These are phyloP conservation scores for Caenorhabditis brenneri DNA, from an alignment of 1,140 invertebrate genomes.

Conservation along the genomic window DNA sequence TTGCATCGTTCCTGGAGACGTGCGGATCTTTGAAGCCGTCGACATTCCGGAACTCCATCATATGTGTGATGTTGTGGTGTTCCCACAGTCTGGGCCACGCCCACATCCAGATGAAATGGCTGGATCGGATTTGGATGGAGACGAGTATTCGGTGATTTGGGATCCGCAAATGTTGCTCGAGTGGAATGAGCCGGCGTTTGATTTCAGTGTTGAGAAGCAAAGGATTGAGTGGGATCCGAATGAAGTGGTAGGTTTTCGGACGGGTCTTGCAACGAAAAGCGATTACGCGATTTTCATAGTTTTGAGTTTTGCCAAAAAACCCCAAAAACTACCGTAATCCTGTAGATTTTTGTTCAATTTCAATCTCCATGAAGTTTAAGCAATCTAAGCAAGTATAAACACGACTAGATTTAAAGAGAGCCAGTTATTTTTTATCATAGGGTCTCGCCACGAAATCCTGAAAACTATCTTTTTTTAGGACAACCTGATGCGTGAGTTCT, in stretches of 20 bases:
- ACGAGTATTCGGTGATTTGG: slow-evolving; percentile 71
- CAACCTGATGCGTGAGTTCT: slow-evolving; percentile 57
- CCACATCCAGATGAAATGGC: slow-evolving; percentile 72
- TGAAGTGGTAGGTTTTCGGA: not conserved
- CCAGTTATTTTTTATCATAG: no score
- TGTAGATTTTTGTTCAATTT: no score
- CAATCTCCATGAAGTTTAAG: no score
- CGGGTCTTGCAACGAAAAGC: not conserved
- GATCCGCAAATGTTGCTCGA: slow-evolving; percentile 61
- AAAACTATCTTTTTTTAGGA: no score
- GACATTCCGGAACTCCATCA: slow-evolving; percentile 68
- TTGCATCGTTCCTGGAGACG: slow-evolving; percentile 70
- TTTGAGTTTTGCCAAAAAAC: no score
- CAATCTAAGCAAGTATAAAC: no score
- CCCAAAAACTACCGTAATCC: no score
- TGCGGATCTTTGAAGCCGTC: slow-evolving; percentile 69
- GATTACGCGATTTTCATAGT: no score
- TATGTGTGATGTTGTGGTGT: slow-evolving; percentile 71
- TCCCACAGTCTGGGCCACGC: slow-evolving; percentile 67
- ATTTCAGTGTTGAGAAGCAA: slow-evolving; percentile 55
- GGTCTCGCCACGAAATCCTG: no score
- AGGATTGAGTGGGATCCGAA: not conserved
- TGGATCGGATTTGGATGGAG: slow-evolving; percentile 70
- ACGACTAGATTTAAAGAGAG: no score
- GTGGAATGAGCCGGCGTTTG: slow-evolving; percentile 59